These are phyloP conservation scores for Bolborhynchus lineola DNA, from an alignment of 2,113 vertebrate species.

Conservation along the genomic window DNA sequence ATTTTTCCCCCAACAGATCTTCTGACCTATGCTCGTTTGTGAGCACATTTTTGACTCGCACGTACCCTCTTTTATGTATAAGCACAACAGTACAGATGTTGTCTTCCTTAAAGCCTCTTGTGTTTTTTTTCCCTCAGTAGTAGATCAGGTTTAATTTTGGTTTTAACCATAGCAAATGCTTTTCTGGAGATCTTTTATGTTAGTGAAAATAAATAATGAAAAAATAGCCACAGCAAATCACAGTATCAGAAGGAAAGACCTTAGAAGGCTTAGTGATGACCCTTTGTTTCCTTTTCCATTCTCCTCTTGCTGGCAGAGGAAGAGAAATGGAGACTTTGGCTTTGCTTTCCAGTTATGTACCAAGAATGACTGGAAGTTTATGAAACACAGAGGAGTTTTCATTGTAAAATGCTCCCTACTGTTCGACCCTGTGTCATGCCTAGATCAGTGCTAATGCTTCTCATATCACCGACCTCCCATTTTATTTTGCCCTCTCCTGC, in stretches of 20 bases:
- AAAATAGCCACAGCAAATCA: slow-evolving; percentile 33
- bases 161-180: slow-evolving; percentile 32
- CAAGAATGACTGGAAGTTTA: neutral
- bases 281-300: slow-evolving; percentile 11
- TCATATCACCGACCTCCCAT: neutral
- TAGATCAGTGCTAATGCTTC: neutral
- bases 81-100: neutral
- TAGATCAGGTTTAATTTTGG: slow-evolving; percentile 21
- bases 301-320: neutral
- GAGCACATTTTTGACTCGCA: neutral
- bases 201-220: slow-evolving; percentile 23
- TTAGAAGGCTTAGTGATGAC: slow-evolving; percentile 12
- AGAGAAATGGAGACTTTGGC: neutral
- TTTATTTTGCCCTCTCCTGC: neutral
- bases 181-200: slow-evolving; percentile 18
- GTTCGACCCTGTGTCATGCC: neutral
- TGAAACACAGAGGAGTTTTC: neutral
- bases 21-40: slow-evolving; percentile 27
- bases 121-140: neutral
- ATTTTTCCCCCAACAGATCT: neutral
- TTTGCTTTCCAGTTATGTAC: slow-evolving; percentile 25
- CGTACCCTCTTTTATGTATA: neutral
- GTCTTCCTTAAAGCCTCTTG: neutral
- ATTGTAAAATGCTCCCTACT: neutral
- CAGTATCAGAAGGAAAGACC: slow-evolving; percentile 30